Evolutionary conservation across 30 jellyfish, hydroid and myxozoan species (phyloP), one percentile per base, ranked within the genome.

Genomic region (Catostylus mosaicus): DNA sequence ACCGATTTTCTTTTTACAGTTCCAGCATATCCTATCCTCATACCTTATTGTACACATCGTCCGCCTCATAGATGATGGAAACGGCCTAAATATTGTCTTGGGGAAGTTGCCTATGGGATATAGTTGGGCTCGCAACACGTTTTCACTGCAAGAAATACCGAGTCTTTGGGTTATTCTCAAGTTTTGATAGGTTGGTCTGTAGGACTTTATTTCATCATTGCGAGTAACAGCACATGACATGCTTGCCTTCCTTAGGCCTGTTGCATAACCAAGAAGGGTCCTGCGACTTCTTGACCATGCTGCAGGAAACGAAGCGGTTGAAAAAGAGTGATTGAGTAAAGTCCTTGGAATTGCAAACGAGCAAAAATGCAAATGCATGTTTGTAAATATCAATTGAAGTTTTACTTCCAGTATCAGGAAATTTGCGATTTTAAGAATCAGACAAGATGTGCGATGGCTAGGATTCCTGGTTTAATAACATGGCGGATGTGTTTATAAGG

Each of bases 11-110:
- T 38, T 64, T 24, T 80, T 80, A 67, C 90, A 80, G 43, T 19
- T 80, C 90, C 90, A 80, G 59, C 90, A 80, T 14, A 35, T 67
- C 67, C 84, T 50, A 35, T 80, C 65, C 20, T 54, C 56, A 0
- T 33, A 34, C 8, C 36, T 32, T 40, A 80, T 51, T 14, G 70
- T 51, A 22, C 90, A 80, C 83, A 80, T 46, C 2, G 30, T n/a
- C 38, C 84, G 66, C 30, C 40, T 26, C 1, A 1, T 8, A 9
- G 24, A 16, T 2, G 63, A 48, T 48, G 20, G 14, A 2, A 48
- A 4, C 1, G 1, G 63, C 23, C 63, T 14, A n/a, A n/a, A n/a
- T n/a, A n/a, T n/a, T n/a, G n/a, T n/a, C n/a, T n/a, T n/a, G n/a
- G n/a, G n/a, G n/a, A n/a, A n/a, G n/a, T n/a, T n/a, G n/a, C n/a